Evolutionary conservation across 2,113 vertebrate genomes (phyloP).

Genomic region (Calyptommatus sinebrachiatus): DNA sequence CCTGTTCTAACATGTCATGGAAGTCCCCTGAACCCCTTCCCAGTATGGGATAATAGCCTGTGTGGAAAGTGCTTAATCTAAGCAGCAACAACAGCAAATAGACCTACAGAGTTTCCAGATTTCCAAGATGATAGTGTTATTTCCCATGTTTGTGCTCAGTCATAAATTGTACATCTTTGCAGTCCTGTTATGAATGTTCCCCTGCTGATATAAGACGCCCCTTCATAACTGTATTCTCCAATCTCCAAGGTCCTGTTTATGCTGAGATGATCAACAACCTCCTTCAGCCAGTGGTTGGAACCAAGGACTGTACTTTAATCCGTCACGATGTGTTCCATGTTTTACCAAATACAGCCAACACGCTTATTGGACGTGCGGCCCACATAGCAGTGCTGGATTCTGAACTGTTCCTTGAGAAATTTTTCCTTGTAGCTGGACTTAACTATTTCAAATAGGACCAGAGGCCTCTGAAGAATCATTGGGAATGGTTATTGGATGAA

Average conservation of each 20-base stretch:
- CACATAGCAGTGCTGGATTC: conserved; percentile 97
- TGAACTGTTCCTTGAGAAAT: conserved; percentile 96
- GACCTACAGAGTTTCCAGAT: no score
- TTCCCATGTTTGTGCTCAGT: not conserved
- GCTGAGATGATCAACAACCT: conserved; percentile 98
- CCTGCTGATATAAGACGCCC: not conserved
- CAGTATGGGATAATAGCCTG: no score
- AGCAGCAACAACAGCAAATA: no score
- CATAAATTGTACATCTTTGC: no score
- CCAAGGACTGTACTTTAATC: conserved; percentile 89
- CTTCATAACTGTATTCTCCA: not conserved
- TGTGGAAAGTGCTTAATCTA: no score
- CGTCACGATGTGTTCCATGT: conserved; percentile 94
- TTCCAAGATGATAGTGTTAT: not conserved
- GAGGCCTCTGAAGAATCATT: not conserved
- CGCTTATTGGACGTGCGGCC: conserved; percentile 90
- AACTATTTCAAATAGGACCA: conserved; percentile 90
- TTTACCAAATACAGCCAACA: conserved; percentile 95
- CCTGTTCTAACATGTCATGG: no score
- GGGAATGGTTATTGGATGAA: no score
- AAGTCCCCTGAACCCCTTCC: no score
- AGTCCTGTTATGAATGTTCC: not conserved
- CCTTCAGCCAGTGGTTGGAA: conserved; percentile 84
- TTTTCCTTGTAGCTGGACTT: conserved; percentile 93
- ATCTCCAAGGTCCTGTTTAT: conserved; percentile 86